Base-by-base conservation (phyloP, 2,113 vertebrate genomes). In the Gallinago media region DNA sequence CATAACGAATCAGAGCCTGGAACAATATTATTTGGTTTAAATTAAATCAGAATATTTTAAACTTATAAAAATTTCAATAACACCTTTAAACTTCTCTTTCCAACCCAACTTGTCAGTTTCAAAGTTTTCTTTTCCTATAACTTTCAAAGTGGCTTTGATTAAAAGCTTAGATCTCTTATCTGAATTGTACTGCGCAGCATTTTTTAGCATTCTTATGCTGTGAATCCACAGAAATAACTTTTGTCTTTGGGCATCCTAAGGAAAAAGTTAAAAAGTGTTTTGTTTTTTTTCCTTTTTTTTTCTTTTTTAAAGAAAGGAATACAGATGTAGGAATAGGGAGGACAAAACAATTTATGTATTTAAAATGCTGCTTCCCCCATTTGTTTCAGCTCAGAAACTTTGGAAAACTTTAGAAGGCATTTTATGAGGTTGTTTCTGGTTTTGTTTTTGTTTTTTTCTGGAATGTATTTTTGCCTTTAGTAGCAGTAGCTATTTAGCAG, bases 91-190 rank as follows among this genome's bases (percentile, higher is more conserved):
- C 31, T 2, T 83, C 12, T 5, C 5, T 88, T 44, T 90, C 10
- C n/a, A 6, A 3, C 0, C 0, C 29, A 62, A 44, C 32, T n/a
- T 80, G 50, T 29, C 44, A 72, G 17, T 70, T 88, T 88, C 54
- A 58, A 88, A 86, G 16, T 80, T 71, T 90, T 84, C 7, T 81
- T 89, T 74, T 76, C 10, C 19, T 59, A 2, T 52, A 56, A 67
- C 15, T 88, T 94, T 90, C 31, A 83, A 61, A 76, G 49, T 32
- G 7, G 7, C 18, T 91, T 88, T 94, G 63, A 93, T 80, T 83
- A 42, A 80, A 85, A 90, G 19, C 42, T 93, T 80, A 76, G 42
- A 40, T 88, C 38, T 90, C 6, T 71, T 52, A 49, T 23, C 46
- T 63, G 55, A 80, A 63, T 73, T 31, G 27, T 12, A 36, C 9